Base-by-base conservation (phyloP, 2,113 vertebrate genomes). In the human (Homo sapiens) region DNA sequence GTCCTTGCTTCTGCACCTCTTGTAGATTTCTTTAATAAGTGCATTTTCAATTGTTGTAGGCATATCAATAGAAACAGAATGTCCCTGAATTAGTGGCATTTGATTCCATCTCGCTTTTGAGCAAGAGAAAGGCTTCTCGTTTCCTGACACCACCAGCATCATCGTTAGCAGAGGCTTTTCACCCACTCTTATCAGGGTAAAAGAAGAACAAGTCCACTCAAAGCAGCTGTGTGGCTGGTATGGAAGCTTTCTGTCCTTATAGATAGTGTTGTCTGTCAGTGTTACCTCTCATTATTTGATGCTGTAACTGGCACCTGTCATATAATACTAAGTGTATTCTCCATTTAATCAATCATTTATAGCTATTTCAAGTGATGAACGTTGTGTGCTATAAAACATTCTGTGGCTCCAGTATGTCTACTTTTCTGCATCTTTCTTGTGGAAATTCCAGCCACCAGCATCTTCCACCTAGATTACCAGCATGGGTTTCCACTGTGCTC, bases 391-490 rank as follows among this genome's bases (percentile, higher is more conserved):
- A 23, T 11, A n/a, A 64, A 30, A 22, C 59, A 14, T 78, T 7
- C 7, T 3, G 10, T 32, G 38, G 48, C 48, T 43, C 76, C 11
- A 2, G 5, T 59, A 18, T 68, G 10, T 13, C 25, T 4, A 3
- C 20, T 68, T 43, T 18, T 18, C 84, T 81, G 12, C 38, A 61
- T 45, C 32, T 59, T 48, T 50, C 22, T 61, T 11, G n/a, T 48
- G 66, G 35, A 25, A 25, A 48, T 68, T 18, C 30, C 2, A 4
- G 80, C 40, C 55, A 35, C 48, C 22, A 11, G n/a, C 11, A 4
- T 11, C 50, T 20, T 32, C 22, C 0, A 0, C 40, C 66, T 30
- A 48, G 50, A n/a, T 30, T 25, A 1, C 27, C 0, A 9, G 38
- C 72, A 23, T 4, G 30, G 22, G 10, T 35, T 18, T 72, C 50